Conservation (phyloP, 1,140 invertebrate species). For the Drosophila quadrilineata region DNA sequence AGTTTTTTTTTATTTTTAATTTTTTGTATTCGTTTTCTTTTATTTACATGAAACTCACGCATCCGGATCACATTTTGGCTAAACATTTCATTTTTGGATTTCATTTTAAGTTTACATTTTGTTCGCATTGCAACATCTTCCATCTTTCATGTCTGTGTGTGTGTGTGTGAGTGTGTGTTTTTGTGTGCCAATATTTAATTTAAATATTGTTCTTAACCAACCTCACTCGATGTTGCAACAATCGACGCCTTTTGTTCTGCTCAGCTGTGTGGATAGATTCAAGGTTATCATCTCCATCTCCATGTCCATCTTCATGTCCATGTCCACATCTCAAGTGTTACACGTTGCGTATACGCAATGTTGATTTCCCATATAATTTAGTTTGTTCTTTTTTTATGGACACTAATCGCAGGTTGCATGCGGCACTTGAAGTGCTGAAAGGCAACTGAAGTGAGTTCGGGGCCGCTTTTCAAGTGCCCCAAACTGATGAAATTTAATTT, state of each 20-base stretch:
- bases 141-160: slow-evolving; percentile 33
- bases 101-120: slow-evolving; percentile 24
- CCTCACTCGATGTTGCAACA: slow-evolving; percentile 66
- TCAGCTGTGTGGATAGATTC: slow-evolving; percentile 40
- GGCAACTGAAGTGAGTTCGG: slow-evolving; percentile 39
- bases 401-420: slow-evolving; percentile 42
- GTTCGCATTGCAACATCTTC: slow-evolving; percentile 45
- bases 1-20: slow-evolving; percentile 38
- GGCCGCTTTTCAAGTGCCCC: slow-evolving; percentile 48
- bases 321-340: slow-evolving; percentile 55
- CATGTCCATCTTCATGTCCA: too few relatives aligned
- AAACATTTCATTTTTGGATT: slow-evolving; percentile 34
- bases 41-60: slow-evolving; percentile 50
- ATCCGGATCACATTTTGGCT: slow-evolving; percentile 34
- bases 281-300: slow-evolving; percentile 64
- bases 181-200: slow-evolving; percentile 76
- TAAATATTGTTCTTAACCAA: slow-evolving; percentile 78
- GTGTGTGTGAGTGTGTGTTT: slow-evolving; percentile 27
- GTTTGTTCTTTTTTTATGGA: slow-evolving; percentile 33
- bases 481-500: slow-evolving; percentile 42
- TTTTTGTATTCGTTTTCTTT: slow-evolving; percentile 7
- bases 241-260: slow-evolving; percentile 47
- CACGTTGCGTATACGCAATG: slow-evolving; percentile 42
- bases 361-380: slow-evolving; percentile 40
- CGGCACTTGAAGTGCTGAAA: slow-evolving; percentile 48